Evolutionary conservation across 2,113 vertebrate species (phyloP).

Genomic region (Alectura lathami): DNA sequence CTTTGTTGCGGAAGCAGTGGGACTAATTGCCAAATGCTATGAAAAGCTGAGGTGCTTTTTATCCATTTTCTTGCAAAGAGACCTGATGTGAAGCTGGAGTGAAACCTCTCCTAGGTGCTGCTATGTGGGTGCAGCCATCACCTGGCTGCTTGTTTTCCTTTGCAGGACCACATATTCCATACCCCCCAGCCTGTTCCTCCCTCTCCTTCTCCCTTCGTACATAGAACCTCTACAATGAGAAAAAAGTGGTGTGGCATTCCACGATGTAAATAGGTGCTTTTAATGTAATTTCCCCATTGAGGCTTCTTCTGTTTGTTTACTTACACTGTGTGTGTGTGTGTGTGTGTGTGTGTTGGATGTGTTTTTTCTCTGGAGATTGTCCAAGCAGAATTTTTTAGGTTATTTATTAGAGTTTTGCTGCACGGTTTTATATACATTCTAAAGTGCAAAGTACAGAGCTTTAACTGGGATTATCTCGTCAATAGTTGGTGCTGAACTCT

Average conservation of each 20-base stretch:
- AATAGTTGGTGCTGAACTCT: not conserved
- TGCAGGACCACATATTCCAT: rapidly evolving
- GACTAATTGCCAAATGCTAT: not conserved
- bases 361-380: not conserved
- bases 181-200: not conserved
- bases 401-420: not conserved
- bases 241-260: not conserved
- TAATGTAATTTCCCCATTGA: not conserved
- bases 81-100: not conserved
- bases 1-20: not conserved
- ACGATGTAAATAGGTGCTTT: not conserved
- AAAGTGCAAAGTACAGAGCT: not conserved
- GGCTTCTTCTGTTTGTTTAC: not conserved
- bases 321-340: not conserved
- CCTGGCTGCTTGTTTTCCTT: not conserved
- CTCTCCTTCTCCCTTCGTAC: not conserved
- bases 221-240: not conserved
- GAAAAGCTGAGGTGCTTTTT: not conserved
- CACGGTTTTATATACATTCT: not conserved
- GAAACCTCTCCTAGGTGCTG: not conserved
- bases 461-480: not conserved
- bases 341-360: not conserved
- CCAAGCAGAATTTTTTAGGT: not conserved
- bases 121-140: not conserved
- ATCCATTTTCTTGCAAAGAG: not conserved